phyloP scores from a whole-genome alignment of 1,140 invertebrate species.

The Atta cephalotes region DNA sequence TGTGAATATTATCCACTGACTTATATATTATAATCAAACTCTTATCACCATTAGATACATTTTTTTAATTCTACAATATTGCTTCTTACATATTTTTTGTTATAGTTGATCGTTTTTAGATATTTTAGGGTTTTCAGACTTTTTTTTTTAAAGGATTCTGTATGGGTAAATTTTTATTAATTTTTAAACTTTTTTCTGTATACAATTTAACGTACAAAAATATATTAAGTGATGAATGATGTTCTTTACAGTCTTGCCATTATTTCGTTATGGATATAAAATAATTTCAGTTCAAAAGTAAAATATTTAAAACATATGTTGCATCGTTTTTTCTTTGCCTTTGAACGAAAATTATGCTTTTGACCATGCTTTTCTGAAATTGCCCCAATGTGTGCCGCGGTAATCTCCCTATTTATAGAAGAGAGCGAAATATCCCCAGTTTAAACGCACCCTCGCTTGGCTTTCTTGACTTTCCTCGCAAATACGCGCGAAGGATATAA shows the following conservation, averaged over 20 bases:
- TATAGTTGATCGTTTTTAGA: too few relatives aligned
- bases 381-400: conserved; percentile 2
- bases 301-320: background rate
- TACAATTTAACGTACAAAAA: background rate
- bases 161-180: too few relatives aligned
- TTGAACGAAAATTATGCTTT: background rate
- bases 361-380: conserved; percentile 15
- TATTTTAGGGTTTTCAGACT: too few relatives aligned
- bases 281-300: background rate
- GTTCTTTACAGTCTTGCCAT: background rate
- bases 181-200: background rate
- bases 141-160: too few relatives aligned
- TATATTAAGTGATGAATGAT: background rate
- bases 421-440: conserved; percentile 50
- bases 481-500: conserved; percentile 48
- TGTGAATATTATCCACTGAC: too few relatives aligned
- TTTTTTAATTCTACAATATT: too few relatives aligned
- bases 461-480: conserved; percentile 57
- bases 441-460: conserved; percentile 41
- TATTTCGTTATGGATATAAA: background rate
- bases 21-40: too few relatives aligned
- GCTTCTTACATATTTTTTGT: too few relatives aligned
- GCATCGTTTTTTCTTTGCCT: background rate
- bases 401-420: conserved; percentile 64
- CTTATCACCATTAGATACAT: too few relatives aligned